Percentiles rank a stretch among this genome's conserved stretches.
Conservation (phyloP, 2,797 vertebrate species). For the Typhlichthys subterraneus region DNA sequence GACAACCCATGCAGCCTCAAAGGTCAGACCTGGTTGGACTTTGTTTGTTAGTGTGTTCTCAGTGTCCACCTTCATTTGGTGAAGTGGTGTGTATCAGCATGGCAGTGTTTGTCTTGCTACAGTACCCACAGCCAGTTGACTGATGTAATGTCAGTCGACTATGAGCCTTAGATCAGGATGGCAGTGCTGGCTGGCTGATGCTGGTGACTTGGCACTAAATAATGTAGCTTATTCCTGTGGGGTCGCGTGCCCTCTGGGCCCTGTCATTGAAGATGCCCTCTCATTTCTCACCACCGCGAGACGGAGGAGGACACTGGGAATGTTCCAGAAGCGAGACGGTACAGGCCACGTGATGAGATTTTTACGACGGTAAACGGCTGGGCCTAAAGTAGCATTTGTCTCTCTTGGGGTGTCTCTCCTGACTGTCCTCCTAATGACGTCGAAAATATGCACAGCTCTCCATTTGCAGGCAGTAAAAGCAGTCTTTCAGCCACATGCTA, state of each 20-base stretch:
- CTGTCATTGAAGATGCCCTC: slow-evolving; percentile 68
- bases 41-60: neutral
- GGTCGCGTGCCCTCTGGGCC: slow-evolving; percentile 44
- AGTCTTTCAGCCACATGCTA: slow-evolving; percentile 63
- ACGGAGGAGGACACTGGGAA: slow-evolving; percentile 36
- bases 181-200: slow-evolving; percentile 49
- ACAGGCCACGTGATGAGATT: slow-evolving; percentile 66
- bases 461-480: slow-evolving; percentile 79
- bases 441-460: slow-evolving; percentile 70
- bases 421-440: slow-evolving; percentile 73
- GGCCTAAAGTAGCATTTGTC: slow-evolving; percentile 58
- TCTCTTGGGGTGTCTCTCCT: slow-evolving; percentile 59
- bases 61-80: slow-evolving; percentile 27
- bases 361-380: slow-evolving; percentile 64
- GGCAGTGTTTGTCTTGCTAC: slow-evolving; percentile 11
- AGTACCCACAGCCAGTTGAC: slow-evolving; percentile 47
- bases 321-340: slow-evolving; percentile 56
- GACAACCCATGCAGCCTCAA: neutral
- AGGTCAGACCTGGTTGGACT: neutral
- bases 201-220: slow-evolving; percentile 70
- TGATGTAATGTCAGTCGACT: slow-evolving; percentile 75
- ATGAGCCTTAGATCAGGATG: slow-evolving; percentile 62
- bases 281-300: slow-evolving; percentile 60
- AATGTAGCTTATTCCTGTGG: slow-evolving; percentile 76
- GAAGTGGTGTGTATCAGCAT: slow-evolving; percentile 20